Evolutionary conservation across 2,113 vertebrate genomes (phyloP).

Genomic region (Chascanopsetta lugubris): DNA sequence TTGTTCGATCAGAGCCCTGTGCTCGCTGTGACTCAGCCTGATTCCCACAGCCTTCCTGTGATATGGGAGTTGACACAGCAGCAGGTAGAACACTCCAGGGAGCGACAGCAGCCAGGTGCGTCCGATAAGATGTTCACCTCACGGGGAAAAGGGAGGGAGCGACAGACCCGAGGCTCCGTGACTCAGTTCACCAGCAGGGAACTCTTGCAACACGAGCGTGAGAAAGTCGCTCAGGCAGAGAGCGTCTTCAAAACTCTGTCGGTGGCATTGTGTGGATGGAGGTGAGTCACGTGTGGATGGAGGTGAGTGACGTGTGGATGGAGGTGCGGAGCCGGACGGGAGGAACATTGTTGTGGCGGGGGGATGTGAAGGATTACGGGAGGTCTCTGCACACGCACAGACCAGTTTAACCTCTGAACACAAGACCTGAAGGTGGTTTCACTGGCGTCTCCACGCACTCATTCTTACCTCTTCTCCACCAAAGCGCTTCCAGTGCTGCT

Average conservation of each 20-base stretch:
- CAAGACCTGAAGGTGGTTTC: conserved; percentile 32
- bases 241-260: conserved; percentile 69
- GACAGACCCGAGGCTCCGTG: conserved; percentile 63
- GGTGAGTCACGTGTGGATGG: conserved; percentile 69
- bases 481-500: too few species aligned
- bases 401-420: conserved; percentile 49
- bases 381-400: conserved; percentile 26
- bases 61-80: conserved; percentile 58
- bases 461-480: too few species aligned
- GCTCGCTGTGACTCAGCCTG: conserved; percentile 32
- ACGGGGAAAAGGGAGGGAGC: conserved; percentile 70
- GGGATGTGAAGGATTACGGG: conserved; percentile 42
- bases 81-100: conserved; percentile 85
- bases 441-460: conserved; percentile 23
- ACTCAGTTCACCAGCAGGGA: conserved; percentile 80
- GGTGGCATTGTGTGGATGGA: conserved; percentile 61
- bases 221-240: conserved; percentile 91
- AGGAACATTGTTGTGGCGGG: conserved; percentile 43
- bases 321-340: conserved; percentile 56
- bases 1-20: conserved; percentile 29
- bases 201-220: conserved; percentile 90
- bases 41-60: conserved; percentile 56
- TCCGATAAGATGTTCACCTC: conserved; percentile 78
- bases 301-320: conserved; percentile 25
- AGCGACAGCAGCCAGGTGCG: conserved; percentile 85